phyloP scores from a whole-genome alignment of 1,140 invertebrate species.

The Cotesia vestalis region DNA sequence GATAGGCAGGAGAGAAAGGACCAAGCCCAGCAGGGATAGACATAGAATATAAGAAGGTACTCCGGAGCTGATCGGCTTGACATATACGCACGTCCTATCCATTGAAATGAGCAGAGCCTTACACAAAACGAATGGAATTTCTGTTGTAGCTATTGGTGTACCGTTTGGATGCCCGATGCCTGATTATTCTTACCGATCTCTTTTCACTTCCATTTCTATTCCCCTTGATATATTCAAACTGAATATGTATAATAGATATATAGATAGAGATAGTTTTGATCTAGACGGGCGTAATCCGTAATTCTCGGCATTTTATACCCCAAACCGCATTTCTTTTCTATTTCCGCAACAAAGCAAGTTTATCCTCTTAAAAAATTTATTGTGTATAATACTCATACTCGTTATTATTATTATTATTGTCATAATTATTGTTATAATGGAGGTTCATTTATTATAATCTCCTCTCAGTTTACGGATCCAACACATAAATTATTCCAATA shows the following conservation, averaged over 20 bases:
- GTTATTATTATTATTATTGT: too few relatives aligned
- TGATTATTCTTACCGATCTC: constrained; percentile 44
- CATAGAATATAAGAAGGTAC: constrained; percentile 14
- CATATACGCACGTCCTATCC: constrained; percentile 22
- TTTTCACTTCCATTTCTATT: constrained; percentile 36
- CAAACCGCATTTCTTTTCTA: constrained; percentile 19
- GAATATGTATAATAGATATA: too few relatives aligned
- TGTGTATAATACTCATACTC: too few relatives aligned
- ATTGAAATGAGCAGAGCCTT: constrained; percentile 40
- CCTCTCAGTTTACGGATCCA: too few relatives aligned
- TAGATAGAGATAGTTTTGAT: neutral
- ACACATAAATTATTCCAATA: too few relatives aligned
- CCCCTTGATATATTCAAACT: neutral
- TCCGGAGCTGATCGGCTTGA: too few relatives aligned
- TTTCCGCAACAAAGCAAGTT: constrained; percentile 31
- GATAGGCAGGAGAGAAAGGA: too few relatives aligned
- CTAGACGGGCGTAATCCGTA: neutral
- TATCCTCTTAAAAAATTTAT: neutral
- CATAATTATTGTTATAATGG: too few relatives aligned
- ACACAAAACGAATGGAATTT: constrained; percentile 57
- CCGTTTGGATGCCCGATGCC: constrained; percentile 46
- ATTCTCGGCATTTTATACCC: neutral
- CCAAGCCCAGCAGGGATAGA: neutral
- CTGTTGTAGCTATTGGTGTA: constrained; percentile 46
- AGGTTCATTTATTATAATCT: too few relatives aligned